Percentiles rank a stretch among this genome's conserved stretches.
Evolutionary conservation across 2,797 vertebrate genomes (phyloP).

Genomic region (Sebastes miniatus): DNA sequence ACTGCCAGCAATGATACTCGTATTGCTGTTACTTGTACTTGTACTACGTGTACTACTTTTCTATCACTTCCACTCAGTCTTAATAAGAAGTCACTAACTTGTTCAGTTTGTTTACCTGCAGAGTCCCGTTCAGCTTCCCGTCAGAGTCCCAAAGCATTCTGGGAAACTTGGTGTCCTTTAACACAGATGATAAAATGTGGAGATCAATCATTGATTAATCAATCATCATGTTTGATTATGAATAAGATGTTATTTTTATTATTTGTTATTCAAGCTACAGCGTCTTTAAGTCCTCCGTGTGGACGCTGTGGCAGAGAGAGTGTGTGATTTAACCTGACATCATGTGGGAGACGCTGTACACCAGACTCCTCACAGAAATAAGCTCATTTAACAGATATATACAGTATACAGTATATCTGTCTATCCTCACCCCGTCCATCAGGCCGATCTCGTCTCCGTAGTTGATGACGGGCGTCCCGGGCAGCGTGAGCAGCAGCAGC

Average conservation of each 20-base stretch:
- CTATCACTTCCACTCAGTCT: not conserved
- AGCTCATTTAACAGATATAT: too few species aligned
- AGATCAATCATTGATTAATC: not conserved
- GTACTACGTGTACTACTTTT: not conserved
- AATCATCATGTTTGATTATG: not conserved
- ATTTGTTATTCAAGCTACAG: too few species aligned
- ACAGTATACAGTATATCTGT: too few species aligned
- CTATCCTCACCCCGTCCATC: slow-evolving; percentile 70
- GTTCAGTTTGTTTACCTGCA: slow-evolving; percentile 60
- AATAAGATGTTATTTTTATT: too few species aligned
- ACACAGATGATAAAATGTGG: not conserved
- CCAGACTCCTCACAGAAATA: too few species aligned
- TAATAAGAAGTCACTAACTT: not conserved
- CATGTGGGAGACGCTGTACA: too few species aligned
- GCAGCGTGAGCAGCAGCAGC: slow-evolving; percentile 86
- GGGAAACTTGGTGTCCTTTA: slow-evolving; percentile 64
- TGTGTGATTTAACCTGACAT: too few species aligned
- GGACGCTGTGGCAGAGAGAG: too few species aligned
- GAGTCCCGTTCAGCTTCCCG: slow-evolving; percentile 56
- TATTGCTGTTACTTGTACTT: not conserved
- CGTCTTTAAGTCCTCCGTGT: too few species aligned
- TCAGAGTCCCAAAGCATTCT: slow-evolving; percentile 74
- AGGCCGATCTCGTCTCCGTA: slow-evolving; percentile 90
- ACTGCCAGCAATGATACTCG: not conserved
- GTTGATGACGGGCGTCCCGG: slow-evolving; percentile 85